Evolutionary conservation across 2,797 vertebrate species (phyloP), one percentile per base, ranked within the genome.

Genomic region (Bucorvus abyssinicus): DNA sequence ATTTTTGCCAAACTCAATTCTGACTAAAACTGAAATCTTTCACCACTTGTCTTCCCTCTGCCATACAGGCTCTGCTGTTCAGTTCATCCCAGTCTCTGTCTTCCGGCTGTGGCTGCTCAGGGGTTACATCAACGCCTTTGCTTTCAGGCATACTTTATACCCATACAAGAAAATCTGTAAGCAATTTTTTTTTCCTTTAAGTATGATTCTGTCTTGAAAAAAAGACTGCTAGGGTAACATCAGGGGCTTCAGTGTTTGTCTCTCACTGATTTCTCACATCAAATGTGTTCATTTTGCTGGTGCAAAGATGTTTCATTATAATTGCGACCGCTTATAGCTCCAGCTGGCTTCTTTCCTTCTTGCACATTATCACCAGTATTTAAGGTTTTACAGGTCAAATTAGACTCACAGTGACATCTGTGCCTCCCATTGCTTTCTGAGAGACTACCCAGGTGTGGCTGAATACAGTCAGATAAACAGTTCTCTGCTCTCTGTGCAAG

Each of bases 1-100:
- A 87, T 85, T 96, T 96, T 95, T 96, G 95, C 93, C 95, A 92
- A 94, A 87, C 34, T 71, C 34, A 68, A 40, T 92, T 94, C 90
- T 87, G 75, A 87, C 53, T 84, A 89, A 91, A 97, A 71, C 74
- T 83, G 64, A 87, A 94, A 93, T 93, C 88, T 92, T 94, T 93
- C 34, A 90, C 80, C 60, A 61, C 61, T 95, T 88, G 84, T 90
- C 71, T 90, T 87, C 38, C 47, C 30, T 74, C 84, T 90, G 22
- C 71, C 5, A 1, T 70, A 32, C 22, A 53, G 45, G 12, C 59
- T 82, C 59, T 94, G 57, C 50, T 83, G 42, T 68, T 95, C 69
- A 74, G 57, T 91, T 93, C 76, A 65, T 44, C 53, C 38, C 52
- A 44, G 36, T 40, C 60, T 61, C 80, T 89, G 38, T 64, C 67